Conservation (phyloP, 2,113 vertebrate species). For the Castor canadensis region DNA sequence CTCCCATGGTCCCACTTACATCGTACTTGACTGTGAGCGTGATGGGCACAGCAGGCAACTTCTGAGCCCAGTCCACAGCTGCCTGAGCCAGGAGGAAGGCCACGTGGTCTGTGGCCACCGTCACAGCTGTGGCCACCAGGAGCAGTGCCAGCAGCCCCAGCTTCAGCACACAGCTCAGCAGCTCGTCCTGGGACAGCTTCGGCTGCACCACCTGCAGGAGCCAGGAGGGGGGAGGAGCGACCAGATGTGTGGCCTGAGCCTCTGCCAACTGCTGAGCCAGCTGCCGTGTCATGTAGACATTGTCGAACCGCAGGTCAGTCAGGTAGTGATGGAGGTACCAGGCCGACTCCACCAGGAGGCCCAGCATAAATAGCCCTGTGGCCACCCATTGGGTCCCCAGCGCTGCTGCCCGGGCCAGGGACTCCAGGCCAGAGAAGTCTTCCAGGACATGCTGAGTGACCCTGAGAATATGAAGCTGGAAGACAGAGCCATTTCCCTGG, state of each 20-base stretch:
- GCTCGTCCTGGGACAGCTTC: slow-evolving; percentile 86
- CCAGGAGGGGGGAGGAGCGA: slow-evolving; percentile 69
- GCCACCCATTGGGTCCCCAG: slow-evolving; percentile 83
- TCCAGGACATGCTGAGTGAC: slow-evolving; percentile 84
- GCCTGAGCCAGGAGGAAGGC: slow-evolving; percentile 85
- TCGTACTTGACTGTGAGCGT: slow-evolving; percentile 85
- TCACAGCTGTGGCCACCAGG: slow-evolving; percentile 83
- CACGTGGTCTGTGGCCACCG: slow-evolving; percentile 86
- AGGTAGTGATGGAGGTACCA: slow-evolving; percentile 92
- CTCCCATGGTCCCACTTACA: slow-evolving; percentile 74
- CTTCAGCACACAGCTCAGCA: slow-evolving; percentile 81
- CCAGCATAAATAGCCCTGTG: slow-evolving; percentile 85
- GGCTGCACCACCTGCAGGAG: slow-evolving; percentile 76
- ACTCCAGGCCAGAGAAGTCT: slow-evolving; percentile 85
- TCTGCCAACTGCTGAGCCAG: slow-evolving; percentile 72
- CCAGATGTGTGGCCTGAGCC: slow-evolving; percentile 66
- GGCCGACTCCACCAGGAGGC: slow-evolving; percentile 85
- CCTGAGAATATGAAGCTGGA: slow-evolving; percentile 80
- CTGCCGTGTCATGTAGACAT: slow-evolving; percentile 84
- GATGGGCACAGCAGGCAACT: slow-evolving; percentile 85
- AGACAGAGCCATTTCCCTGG: slow-evolving; percentile 82
- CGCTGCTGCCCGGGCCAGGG: slow-evolving; percentile 72
- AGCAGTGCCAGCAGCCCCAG: slow-evolving; percentile 85
- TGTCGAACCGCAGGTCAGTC: slow-evolving; percentile 90
- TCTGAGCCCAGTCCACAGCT: slow-evolving; percentile 81